Percentiles rank a stretch among this genome's conserved stretches.
phyloP scores from a whole-genome alignment of 2,888 invertebrate genomes.

The Melieria omissa region DNA sequence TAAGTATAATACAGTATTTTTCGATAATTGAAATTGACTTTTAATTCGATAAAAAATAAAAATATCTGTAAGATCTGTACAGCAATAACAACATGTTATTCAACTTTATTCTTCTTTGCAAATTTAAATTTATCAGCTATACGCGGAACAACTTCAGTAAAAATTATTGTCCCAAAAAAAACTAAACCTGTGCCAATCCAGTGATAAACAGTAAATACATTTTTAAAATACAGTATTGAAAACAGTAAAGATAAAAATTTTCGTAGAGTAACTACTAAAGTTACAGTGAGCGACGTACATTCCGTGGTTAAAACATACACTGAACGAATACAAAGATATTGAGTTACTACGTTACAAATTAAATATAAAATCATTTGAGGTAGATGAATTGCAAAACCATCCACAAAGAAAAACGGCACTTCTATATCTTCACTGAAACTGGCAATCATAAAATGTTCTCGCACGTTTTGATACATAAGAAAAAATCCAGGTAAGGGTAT shows the following conservation, averaged over 20 bases:
- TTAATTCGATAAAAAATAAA: too few relatives aligned
- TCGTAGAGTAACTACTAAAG: slow-evolving; percentile 92
- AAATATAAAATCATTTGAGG: slow-evolving; percentile 84
- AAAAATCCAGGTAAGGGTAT: slow-evolving; percentile 91
- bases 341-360: slow-evolving; percentile 85
- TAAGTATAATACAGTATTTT: too few relatives aligned
- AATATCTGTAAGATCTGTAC: too few relatives aligned
- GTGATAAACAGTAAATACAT: slow-evolving; percentile 91
- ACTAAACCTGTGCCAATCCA: slow-evolving; percentile 92
- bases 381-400: slow-evolving; percentile 69
- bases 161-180: slow-evolving; percentile 92
- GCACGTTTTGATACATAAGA: slow-evolving; percentile 80
- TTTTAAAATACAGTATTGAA: slow-evolving; percentile 91
- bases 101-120: slow-evolving; percentile 12
- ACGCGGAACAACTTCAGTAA: slow-evolving; percentile 79
- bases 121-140: slow-evolving; percentile 10
- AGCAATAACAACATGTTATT: too few relatives aligned
- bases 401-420: slow-evolving; percentile 68
- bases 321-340: slow-evolving; percentile 94
- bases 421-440: slow-evolving; percentile 71
- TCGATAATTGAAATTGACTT: too few relatives aligned
- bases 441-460: slow-evolving; percentile 80
- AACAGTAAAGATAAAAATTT: slow-evolving; percentile 96
- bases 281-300: slow-evolving; percentile 93
- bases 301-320: slow-evolving; percentile 95